Evolutionary conservation across 2,888 invertebrate genomes (phyloP).

Genomic region (Phengaris arion): DNA sequence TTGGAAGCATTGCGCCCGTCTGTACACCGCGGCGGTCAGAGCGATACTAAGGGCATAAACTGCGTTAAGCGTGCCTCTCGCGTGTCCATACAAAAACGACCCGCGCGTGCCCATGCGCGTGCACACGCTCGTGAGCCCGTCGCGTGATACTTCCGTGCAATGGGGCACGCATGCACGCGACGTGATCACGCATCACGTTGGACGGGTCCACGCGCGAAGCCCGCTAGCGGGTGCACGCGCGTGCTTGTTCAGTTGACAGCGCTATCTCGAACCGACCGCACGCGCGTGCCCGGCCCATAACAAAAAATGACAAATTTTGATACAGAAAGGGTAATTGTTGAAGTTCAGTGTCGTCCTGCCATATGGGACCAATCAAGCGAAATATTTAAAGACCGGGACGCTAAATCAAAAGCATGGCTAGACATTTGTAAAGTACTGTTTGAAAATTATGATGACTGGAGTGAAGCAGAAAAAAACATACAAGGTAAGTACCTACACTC

Average conservation of each 20-base stretch:
- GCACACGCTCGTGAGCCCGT: slow-evolving; percentile 36
- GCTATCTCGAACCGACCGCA: slow-evolving; percentile 16
- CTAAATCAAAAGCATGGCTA: slow-evolving; percentile 38
- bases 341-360: slow-evolving; percentile 40
- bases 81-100: slow-evolving; percentile 39
- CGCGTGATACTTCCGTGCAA: too few relatives aligned
- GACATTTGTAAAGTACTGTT: slow-evolving; percentile 39
- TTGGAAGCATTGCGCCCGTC: neutral
- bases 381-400: slow-evolving; percentile 39
- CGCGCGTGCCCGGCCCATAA: slow-evolving; percentile 39
- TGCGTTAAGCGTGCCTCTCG: slow-evolving; percentile 39
- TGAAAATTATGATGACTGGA: slow-evolving; percentile 38
- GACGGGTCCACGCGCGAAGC: slow-evolving; percentile 40
- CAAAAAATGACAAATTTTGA: slow-evolving; percentile 34
- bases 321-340: slow-evolving; percentile 40
- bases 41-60: slow-evolving; percentile 7
- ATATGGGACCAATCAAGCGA: slow-evolving; percentile 39
- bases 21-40: neutral
- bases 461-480: slow-evolving; percentile 39
- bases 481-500: slow-evolving; percentile 38
- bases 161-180: slow-evolving; percentile 40
- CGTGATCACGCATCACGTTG: slow-evolving; percentile 41
- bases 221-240: slow-evolving; percentile 37
- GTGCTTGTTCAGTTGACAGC: slow-evolving; percentile 27
- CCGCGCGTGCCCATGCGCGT: slow-evolving; percentile 40